These are phyloP conservation scores for Temnopleurus reevesii DNA, from an alignment of 53 echinoderm and acorn worm genomes.

Conservation along the genomic window DNA sequence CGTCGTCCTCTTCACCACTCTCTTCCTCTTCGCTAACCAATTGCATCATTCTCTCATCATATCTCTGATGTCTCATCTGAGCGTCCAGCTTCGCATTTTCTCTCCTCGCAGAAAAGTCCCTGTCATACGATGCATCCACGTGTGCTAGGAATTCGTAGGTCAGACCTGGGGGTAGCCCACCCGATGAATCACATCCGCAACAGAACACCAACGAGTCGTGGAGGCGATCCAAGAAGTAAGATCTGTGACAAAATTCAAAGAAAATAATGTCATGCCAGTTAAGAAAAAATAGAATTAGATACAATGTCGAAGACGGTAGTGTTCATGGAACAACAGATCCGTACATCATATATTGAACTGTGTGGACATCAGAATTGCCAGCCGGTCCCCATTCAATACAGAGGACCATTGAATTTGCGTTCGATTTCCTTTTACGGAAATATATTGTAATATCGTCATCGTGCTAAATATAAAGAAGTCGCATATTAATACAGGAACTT, in stretches of 20 bases:
- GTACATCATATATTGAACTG: no score
- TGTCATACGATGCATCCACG: conserved; percentile 72
- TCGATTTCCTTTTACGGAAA: no score
- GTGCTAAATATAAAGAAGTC: no score
- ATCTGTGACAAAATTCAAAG: conserved; percentile 20
- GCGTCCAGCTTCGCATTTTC: conserved; percentile 74
- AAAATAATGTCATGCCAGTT: not conserved
- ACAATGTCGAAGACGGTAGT: no score
- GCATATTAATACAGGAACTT: no score
- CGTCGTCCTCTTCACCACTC: not conserved
- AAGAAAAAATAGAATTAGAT: no score
- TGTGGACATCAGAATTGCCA: no score
- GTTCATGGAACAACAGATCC: no score
- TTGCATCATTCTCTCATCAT: not conserved
- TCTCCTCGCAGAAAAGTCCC: conserved; percentile 70
- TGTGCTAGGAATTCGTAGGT: conserved; percentile 16
- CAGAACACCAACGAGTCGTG: conserved; percentile 64
- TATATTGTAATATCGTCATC: no score
- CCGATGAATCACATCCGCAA: conserved; percentile 53
- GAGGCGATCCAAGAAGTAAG: conserved; percentile 66
- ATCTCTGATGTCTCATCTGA: not conserved
- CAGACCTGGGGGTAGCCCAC: not conserved
- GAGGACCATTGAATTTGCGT: no score
- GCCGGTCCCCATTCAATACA: no score
- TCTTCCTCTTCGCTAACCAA: not conserved